Evolutionary conservation across 2,797 vertebrate genomes (phyloP).

Genomic region (Centropyge bicolor): DNA sequence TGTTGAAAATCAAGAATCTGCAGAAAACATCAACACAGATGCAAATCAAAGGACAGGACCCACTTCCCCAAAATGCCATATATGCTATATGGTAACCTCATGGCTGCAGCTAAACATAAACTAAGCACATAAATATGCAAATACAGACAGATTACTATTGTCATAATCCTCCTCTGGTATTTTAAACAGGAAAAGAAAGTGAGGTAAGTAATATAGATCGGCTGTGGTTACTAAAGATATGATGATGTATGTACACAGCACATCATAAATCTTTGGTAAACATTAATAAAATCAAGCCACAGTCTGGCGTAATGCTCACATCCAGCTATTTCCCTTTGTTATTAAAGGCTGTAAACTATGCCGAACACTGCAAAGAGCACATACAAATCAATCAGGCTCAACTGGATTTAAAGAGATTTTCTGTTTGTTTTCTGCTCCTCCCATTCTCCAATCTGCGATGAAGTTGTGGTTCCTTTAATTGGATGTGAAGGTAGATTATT

Average conservation of each 20-base stretch:
- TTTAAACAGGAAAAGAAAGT: not conserved
- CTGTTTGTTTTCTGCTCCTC: not conserved
- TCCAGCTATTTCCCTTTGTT: not conserved
- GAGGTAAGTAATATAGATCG: not conserved
- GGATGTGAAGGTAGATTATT: not conserved
- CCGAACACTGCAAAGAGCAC: slow-evolving; percentile 5
- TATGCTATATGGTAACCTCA: too few species aligned
- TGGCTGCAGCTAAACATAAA: too few species aligned
- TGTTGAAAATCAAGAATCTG: too few species aligned
- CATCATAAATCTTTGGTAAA: not conserved
- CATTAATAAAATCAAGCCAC: slow-evolving; percentile 4
- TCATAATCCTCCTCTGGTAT: not conserved
- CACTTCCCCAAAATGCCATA: too few species aligned
- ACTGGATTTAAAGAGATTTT: slow-evolving; percentile 5
- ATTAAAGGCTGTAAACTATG: slow-evolving; percentile 12
- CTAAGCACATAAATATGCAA: not conserved
- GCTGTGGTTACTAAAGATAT: not conserved
- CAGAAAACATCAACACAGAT: too few species aligned
- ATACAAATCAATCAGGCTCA: slow-evolving; percentile 6
- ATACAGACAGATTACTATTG: not conserved
- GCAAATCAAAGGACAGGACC: too few species aligned
- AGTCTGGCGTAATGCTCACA: not conserved
- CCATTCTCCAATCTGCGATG: not conserved
- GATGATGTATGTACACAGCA: not conserved
- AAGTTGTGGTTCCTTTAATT: not conserved